Conservation (phyloP, 2,888 invertebrate species). For the Sinodicranocentrus sp. region DNA sequence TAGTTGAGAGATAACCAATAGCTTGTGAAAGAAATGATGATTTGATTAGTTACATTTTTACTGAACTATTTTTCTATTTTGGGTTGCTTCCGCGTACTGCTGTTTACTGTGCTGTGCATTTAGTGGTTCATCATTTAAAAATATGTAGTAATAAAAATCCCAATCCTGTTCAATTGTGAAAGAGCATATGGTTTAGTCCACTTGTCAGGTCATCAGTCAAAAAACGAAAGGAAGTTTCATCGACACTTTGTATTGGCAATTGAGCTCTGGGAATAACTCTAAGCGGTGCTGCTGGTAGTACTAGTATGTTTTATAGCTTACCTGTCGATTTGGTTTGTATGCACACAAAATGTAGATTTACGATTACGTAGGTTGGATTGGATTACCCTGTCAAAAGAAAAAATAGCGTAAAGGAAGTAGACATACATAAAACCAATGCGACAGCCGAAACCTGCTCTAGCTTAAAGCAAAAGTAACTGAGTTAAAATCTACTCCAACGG, state of each 20-base stretch:
- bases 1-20: not conserved
- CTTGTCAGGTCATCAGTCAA: no score
- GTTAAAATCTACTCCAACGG: not conserved
- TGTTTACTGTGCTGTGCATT: no score
- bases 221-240: slow-evolving; percentile 27
- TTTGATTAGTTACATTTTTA: slow-evolving; percentile 7
- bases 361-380: not conserved
- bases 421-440: not conserved
- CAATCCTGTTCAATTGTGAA: slow-evolving; percentile 14
- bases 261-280: no score
- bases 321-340: no score
- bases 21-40: not conserved
- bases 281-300: no score
- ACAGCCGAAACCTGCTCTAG: slow-evolving; percentile 11
- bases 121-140: slow-evolving; percentile 10
- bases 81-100: no score
- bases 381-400: not conserved
- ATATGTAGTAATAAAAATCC: slow-evolving; percentile 31
- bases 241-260: no score
- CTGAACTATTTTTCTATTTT: not conserved
- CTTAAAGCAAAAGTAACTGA: not conserved
- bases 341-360: no score
- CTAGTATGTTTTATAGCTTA: no score
- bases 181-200: no score
- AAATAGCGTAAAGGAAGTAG: not conserved